Conservation (phyloP, 30 jellyfish, hydroid and myxozoan species). For the Aurelia sp. region DNA sequence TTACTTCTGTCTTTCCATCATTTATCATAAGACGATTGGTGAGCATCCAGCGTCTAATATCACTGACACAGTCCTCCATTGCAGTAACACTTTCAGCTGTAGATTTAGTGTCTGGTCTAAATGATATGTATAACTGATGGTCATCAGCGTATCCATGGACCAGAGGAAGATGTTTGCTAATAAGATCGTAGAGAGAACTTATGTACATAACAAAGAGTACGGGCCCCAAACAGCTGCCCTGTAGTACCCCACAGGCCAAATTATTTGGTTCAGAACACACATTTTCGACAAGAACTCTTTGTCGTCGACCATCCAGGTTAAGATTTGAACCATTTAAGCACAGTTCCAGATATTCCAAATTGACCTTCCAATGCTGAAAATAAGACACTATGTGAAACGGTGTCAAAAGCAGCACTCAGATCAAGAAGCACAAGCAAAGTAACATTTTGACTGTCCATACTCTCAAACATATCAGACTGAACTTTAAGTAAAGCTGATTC, state of each 20-base stretch:
- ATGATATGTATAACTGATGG: conserved; percentile 56
- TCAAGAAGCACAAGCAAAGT: no score
- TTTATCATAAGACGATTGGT: conserved; percentile 40
- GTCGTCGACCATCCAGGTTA: conserved; percentile 39
- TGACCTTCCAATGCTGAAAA: background rate
- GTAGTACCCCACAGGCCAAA: no score
- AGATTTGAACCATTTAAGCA: conserved; percentile 47
- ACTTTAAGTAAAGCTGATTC: conserved; percentile 51
- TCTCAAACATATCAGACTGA: conserved; percentile 29
- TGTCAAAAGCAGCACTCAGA: conserved; percentile 14
- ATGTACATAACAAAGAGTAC: conserved; percentile 9
- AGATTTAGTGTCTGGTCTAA: conserved; percentile 26
- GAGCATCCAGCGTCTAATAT: conserved; percentile 36
- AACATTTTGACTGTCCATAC: no score
- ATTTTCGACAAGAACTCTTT: background rate
- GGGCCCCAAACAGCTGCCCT: conserved; percentile 18
- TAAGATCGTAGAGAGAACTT: conserved; percentile 20
- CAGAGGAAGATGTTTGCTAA: conserved; percentile 51
- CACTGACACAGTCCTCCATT: conserved; percentile 48
- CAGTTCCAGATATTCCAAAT: conserved; percentile 33
- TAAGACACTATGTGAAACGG: conserved; percentile 12
- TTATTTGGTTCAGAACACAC: background rate
- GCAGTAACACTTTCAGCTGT: conserved; percentile 12
- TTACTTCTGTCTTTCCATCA: conserved; percentile 56
- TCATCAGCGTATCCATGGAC: conserved; percentile 62